Percentiles rank a stretch among this genome's conserved stretches.
phyloP scores from a whole-genome alignment of 2,888 invertebrate species.

The Patella pellucida region DNA sequence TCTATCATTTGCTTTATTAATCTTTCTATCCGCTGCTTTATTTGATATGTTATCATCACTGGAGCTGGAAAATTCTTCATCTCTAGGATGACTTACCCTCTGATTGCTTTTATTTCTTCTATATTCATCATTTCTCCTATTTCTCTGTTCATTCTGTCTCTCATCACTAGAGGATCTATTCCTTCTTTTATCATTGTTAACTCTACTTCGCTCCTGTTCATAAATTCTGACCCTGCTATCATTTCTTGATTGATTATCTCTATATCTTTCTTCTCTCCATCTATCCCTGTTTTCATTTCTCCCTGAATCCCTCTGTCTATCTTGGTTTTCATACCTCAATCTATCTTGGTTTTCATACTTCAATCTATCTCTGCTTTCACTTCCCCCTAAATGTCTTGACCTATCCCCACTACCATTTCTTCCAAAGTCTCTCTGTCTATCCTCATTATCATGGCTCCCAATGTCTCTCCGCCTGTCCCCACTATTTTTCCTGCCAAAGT shows the following conservation, averaged over 20 bases:
- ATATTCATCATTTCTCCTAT: no score
- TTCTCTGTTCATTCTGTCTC: background rate
- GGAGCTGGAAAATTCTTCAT: background rate
- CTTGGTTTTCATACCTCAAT: slow-evolving; percentile 14
- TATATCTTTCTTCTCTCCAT: slow-evolving; percentile 2
- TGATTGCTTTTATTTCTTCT: no score
- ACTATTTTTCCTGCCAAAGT: slow-evolving; percentile 13
- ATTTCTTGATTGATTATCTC: slow-evolving; percentile 10
- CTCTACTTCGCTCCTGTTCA: slow-evolving; percentile 6
- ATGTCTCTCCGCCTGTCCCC: slow-evolving; percentile 5
- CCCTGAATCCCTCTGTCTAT: slow-evolving; percentile 18
- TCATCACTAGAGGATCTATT: background rate
- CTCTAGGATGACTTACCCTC: no score
- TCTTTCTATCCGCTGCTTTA: background rate
- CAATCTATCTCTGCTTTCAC: background rate
- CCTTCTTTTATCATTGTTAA: slow-evolving; percentile 14
- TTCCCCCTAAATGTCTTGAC: background rate
- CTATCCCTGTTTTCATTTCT: slow-evolving; percentile 11
- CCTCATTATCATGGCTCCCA: slow-evolving; percentile 4
- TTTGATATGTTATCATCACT: background rate
- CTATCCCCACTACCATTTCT: slow-evolving; percentile 19
- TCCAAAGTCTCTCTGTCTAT: slow-evolving; percentile 17
- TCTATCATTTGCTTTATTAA: slow-evolving; percentile 18
- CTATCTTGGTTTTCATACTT: slow-evolving; percentile 3
- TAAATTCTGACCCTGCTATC: background rate